These are phyloP conservation scores for Martes martes DNA, from an alignment of 2,113 vertebrate genomes.

Conservation along the genomic window DNA sequence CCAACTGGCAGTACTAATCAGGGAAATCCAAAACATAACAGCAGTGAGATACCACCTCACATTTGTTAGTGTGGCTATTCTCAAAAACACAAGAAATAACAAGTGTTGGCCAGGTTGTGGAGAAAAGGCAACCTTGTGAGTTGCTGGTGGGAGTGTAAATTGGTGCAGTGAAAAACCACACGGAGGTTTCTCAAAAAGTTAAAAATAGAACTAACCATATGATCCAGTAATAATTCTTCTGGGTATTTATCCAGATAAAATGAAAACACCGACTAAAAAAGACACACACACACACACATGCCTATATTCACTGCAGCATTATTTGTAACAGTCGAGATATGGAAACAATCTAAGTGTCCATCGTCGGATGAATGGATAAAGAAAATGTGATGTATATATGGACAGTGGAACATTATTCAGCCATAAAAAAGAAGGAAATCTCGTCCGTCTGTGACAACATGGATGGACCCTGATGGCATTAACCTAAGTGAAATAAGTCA, in stretches of 20 bases:
- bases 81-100: background rate
- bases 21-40: background rate
- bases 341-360: background rate
- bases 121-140: background rate
- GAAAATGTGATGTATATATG: background rate
- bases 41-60: background rate
- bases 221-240: background rate
- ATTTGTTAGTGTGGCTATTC: background rate
- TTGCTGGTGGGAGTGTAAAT: background rate
- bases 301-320: background rate
- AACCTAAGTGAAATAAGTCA: background rate
- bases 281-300: no score
- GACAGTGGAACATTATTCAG: background rate
- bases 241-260: background rate
- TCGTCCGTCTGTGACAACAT: background rate
- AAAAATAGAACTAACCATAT: background rate
- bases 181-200: background rate
- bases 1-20: background rate
- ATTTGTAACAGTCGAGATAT: background rate
- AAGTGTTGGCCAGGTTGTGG: background rate
- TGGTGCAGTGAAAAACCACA: background rate
- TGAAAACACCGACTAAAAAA: background rate
- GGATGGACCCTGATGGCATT: background rate
- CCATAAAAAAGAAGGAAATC: background rate
- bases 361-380: background rate